These are phyloP conservation scores for Tolmerus cingulatus DNA, from an alignment of 2,888 invertebrate species.

Conservation along the genomic window DNA sequence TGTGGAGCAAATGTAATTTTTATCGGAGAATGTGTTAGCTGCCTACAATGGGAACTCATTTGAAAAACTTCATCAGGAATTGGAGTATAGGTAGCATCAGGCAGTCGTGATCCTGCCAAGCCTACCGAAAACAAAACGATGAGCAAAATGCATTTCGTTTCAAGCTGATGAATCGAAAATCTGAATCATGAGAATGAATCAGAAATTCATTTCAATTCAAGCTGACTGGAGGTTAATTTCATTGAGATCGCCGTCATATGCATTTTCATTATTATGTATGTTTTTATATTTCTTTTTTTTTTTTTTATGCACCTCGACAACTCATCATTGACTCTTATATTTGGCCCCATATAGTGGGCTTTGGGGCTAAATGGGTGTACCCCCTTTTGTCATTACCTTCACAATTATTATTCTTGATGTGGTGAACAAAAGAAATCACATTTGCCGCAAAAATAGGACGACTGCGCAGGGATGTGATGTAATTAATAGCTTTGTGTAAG, in stretches of 20 bases:
- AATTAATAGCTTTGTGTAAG: conserved; percentile 4
- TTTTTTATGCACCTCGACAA: conserved; percentile 4
- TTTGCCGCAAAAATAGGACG: not conserved
- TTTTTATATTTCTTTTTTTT: not conserved
- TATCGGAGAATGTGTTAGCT: conserved; percentile 43
- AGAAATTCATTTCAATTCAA: conserved; percentile 19
- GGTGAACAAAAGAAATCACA: conserved; percentile 18
- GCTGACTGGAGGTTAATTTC: conserved; percentile 1
- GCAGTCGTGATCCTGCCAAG: not conserved
- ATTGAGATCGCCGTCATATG: conserved; percentile 28
- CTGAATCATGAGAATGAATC: not conserved
- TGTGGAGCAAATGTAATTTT: conserved; percentile 36
- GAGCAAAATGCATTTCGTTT: not conserved
- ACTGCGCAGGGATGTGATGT: not conserved
- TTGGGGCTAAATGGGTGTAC: not conserved
- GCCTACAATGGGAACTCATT: conserved; percentile 50
- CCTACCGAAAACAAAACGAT: conserved; percentile 6
- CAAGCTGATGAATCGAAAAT: conserved; percentile 3
- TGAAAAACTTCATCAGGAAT: conserved; percentile 50
- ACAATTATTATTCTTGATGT: conserved; percentile 23
- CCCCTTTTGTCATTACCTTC: conserved; percentile 19
- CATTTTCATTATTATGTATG: not conserved
- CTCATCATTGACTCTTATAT: conserved; percentile 17
- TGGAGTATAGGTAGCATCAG: not conserved
- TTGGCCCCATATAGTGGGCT: not conserved